A percentile compares a stretch with the other conserved stretches of the same genome.
phyloP scores from a whole-genome alignment of 92 coral and sea anemone genomes.

The Umimayanthus kanabou region DNA sequence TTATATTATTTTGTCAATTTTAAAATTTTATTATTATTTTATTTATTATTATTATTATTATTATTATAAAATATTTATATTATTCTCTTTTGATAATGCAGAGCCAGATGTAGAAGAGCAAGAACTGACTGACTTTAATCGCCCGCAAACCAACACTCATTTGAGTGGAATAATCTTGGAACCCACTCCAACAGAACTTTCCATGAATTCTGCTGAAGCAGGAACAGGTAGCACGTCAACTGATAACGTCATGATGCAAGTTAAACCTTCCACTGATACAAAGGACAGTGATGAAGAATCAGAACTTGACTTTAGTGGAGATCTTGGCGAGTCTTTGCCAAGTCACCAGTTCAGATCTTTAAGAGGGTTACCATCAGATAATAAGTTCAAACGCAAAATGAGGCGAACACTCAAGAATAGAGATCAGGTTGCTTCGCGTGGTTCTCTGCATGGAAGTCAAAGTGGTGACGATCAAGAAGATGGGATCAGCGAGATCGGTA shows the following conservation, averaged over 20 bases:
- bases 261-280: conserved; percentile 43
- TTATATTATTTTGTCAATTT: too few relatives aligned
- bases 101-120: conserved; percentile 21
- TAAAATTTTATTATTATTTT: too few relatives aligned
- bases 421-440: conserved; percentile 46
- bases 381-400: conserved; percentile 71
- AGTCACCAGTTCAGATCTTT: conserved; percentile 76
- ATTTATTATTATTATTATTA: too few relatives aligned
- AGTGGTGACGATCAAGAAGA: conserved; percentile 37
- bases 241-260: conserved; percentile 39
- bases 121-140: neutral
- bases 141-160: neutral
- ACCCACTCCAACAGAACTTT: neutral
- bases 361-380: conserved; percentile 83
- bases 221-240: conserved; percentile 24
- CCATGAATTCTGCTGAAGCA: conserved; percentile 10
- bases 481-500: conserved; percentile 31
- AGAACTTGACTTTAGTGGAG: conserved; percentile 48
- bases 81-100: neutral
- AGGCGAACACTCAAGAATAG: conserved; percentile 60
- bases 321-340: conserved; percentile 69
- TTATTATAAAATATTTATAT: neutral
- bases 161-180: conserved; percentile 11
- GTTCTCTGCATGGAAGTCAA: conserved; percentile 40
- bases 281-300: conserved; percentile 50